Evolutionary conservation across 1,140 invertebrate genomes (phyloP), one percentile per base, ranked within the genome.

Genomic region (Neuroterus valhalla): DNA sequence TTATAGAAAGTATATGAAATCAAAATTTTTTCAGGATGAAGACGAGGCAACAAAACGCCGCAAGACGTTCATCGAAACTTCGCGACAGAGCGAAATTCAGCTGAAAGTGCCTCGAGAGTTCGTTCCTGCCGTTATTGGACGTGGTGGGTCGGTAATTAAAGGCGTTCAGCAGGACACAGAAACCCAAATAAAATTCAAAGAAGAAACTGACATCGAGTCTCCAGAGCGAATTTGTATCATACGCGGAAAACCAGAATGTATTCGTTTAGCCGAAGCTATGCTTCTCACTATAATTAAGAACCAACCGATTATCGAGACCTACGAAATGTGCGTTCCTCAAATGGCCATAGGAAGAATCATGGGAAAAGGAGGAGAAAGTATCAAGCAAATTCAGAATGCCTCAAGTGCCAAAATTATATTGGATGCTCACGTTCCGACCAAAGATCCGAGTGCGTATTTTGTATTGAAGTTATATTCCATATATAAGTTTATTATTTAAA

Each of bases 251-350:
- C 84, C 88, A 0, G 92, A 94, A 55, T 88, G 90, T 21, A 92
- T 94, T 0, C 92, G 92, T 68, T 83, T 93, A 5, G 96, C 96
- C 0, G 93, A 96, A 78, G 89, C 91, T 1, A 83, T 96, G 71
- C 92, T 97, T n/a, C 89, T 93, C 14, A 92, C 93, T 66, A 93
- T 95, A 74, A 92, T 97, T 1, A 90, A 90, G 4, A 93, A 93
- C 71, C 93, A 94, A 66, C 93, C 94, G 5, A 78, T 92, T 0
- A 91, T 95, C 17, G 91, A 94, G 52, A 91, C 91, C 12, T 91
- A 92, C 72, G 92, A 93, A 73, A 92, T 95, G 43, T 89, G 87
- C 43, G 92, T 97, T 2, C 94, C 95, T 0, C 87, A 91, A 69
- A 92, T 90, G 84, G 87, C 92, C 73, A 91, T 93, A 73, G 93